A percentile compares a stretch with the other conserved stretches of the same genome.
phyloP scores from a whole-genome alignment of 2,888 invertebrate species.

The Iphiclides podalirius region DNA sequence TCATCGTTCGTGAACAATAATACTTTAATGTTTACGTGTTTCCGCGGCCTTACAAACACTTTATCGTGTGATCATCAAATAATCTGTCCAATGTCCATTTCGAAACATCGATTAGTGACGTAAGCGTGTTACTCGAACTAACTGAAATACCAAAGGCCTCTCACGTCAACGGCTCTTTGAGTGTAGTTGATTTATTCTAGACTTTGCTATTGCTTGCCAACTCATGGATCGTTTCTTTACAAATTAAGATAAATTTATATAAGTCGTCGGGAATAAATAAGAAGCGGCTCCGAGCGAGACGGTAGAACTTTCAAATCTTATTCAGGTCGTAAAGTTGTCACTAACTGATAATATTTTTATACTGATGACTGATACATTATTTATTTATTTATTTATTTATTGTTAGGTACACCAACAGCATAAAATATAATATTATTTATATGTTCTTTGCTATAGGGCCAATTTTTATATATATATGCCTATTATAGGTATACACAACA shows the following conservation, averaged over 20 bases:
- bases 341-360: no score
- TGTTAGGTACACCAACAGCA: no score
- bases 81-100: slow-evolving; percentile 15
- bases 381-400: no score
- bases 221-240: background rate
- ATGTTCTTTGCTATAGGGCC: no score
- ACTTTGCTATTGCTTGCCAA: background rate
- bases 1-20: no score
- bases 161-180: slow-evolving; percentile 8
- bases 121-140: background rate
- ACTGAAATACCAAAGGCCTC: slow-evolving; percentile 1
- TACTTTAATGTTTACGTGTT: background rate
- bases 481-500: no score
- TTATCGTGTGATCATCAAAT: slow-evolving; percentile 1
- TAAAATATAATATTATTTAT: no score
- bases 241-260: slow-evolving; percentile 11
- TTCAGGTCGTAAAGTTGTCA: no score
- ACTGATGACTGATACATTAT: no score
- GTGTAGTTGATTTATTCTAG: slow-evolving; percentile 13
- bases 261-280: background rate
- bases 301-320: no score
- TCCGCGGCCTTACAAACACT: slow-evolving; percentile 1
- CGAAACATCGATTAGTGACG: slow-evolving; percentile 13
- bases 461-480: no score
- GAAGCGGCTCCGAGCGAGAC: background rate